Conservation (phyloP, 2,113 vertebrate genomes). For the Scatophagus argus region DNA sequence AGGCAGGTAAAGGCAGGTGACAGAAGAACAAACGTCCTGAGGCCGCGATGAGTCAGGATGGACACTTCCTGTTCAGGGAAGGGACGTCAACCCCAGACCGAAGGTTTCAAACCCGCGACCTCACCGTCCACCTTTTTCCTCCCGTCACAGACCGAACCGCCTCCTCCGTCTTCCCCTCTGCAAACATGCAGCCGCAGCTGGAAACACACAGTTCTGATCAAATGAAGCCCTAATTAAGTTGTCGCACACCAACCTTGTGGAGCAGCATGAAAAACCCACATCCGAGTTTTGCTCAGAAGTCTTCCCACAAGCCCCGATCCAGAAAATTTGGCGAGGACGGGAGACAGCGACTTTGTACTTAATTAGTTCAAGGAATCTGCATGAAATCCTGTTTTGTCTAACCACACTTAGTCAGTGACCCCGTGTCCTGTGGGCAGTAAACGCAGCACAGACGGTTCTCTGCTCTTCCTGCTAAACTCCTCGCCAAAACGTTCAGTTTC, state of each 20-base stretch:
- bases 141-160: neutral
- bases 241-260: slow-evolving; percentile 49
- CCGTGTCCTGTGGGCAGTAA: slow-evolving; percentile 34
- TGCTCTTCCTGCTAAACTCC: neutral
- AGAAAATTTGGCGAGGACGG: slow-evolving; percentile 49
- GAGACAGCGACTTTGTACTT: slow-evolving; percentile 51
- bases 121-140: neutral
- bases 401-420: slow-evolving; percentile 58
- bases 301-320: slow-evolving; percentile 64
- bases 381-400: slow-evolving; percentile 47
- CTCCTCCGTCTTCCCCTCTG: neutral
- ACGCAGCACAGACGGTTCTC: slow-evolving; percentile 21
- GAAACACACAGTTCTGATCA: slow-evolving; percentile 40
- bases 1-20: too few species aligned
- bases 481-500: slow-evolving; percentile 9
- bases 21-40: neutral
- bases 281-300: slow-evolving; percentile 60
- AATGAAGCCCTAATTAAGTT: slow-evolving; percentile 48
- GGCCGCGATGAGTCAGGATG: neutral
- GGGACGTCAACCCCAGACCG: neutral
- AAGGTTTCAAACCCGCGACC: slow-evolving; percentile 21
- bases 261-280: slow-evolving; percentile 53
- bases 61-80: neutral
- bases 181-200: neutral
- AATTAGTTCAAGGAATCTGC: slow-evolving; percentile 67